phyloP scores from a whole-genome alignment of 2,888 invertebrate species.

The Chymomyza fuscimana region DNA sequence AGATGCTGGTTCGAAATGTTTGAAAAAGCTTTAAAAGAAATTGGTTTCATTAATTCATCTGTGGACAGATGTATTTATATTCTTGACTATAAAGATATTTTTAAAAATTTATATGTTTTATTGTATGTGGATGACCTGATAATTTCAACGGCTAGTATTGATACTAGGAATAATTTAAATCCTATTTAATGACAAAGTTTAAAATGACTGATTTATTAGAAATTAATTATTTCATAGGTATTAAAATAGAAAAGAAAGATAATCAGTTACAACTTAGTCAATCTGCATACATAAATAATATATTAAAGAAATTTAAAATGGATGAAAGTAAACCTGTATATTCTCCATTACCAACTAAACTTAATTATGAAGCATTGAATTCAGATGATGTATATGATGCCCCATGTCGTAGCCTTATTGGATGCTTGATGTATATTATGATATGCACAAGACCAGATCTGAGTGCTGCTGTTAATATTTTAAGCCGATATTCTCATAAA shows the following conservation, averaged over 20 bases:
- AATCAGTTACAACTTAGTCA: slow-evolving; percentile 31
- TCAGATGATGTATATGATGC: slow-evolving; percentile 46
- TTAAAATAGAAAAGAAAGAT: slow-evolving; percentile 30
- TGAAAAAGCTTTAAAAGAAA: slow-evolving; percentile 34
- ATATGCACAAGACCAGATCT: slow-evolving; percentile 34
- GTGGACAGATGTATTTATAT: slow-evolving; percentile 44
- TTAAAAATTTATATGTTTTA: slow-evolving; percentile 51
- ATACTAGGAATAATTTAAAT: slow-evolving; percentile 31
- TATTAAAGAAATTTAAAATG: slow-evolving; percentile 31
- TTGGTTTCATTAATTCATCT: slow-evolving; percentile 29
- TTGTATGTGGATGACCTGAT: slow-evolving; percentile 52
- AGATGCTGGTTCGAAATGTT: slow-evolving; percentile 27
- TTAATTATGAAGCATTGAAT: slow-evolving; percentile 53
- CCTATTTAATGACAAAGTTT: not conserved
- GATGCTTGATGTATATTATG: slow-evolving; percentile 26
- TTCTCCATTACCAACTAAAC: slow-evolving; percentile 50
- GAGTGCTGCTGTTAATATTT: slow-evolving; percentile 38
- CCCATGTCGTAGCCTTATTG: slow-evolving; percentile 27
- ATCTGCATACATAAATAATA: slow-evolving; percentile 20
- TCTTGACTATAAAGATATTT: slow-evolving; percentile 39
- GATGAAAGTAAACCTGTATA: slow-evolving; percentile 21
- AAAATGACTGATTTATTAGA: slow-evolving; percentile 1
- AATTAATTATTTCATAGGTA: slow-evolving; percentile 29
- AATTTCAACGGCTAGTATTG: slow-evolving; percentile 42
- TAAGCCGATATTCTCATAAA: slow-evolving; percentile 47